Evolutionary conservation across 1,140 invertebrate genomes (phyloP), one percentile per base, ranked within the genome.

Genomic region (Apolygus lucorum): DNA sequence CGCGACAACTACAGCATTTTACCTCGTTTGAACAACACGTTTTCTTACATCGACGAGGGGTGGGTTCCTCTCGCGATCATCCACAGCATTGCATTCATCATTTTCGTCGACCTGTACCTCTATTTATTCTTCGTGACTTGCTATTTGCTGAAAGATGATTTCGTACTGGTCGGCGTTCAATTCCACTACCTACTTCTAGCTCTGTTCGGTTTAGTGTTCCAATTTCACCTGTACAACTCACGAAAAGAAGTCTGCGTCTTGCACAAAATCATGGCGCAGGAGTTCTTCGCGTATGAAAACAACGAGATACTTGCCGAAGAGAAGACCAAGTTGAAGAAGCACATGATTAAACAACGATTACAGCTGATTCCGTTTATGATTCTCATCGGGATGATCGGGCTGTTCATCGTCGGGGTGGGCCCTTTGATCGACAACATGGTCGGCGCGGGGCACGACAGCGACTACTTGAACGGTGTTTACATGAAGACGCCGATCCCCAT

Each of bases 401-500:
- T 59, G 54, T 59, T 59, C 22, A 59, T 59, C 22, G 54, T 59
- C 11, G 22, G 8, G 8, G 4, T 59, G 13, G 54, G 54, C 4
- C 54, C 54, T 4, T 22, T 59, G 2, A 59, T 59, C 22, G 54
- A 59, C 54, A 17, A 13, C 4, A 24, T 24, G 13, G 11, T 59
- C 11, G 54, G 54, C 13, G 54, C 22, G 22, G 22, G 13, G 13
- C 4, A 59, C 11, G 22, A 11, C 2, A 21, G 22, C 22, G 11
- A 13, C 13, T 13, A 17, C 22, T 59, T 11, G 8, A 59, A 59
- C 54, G 54, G 54, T 22, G 54, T 59, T 22, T 59, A 59, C 54
- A 59, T 59, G 54, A 59, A 59, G 22, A 59, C 54, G 8, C 54
- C 54, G 4, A 59, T 59, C 22, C 54, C 54, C 2, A 59, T 59